These are phyloP conservation scores for Condylura cristata DNA, from an alignment of 2,113 vertebrate genomes.

Conservation along the genomic window DNA sequence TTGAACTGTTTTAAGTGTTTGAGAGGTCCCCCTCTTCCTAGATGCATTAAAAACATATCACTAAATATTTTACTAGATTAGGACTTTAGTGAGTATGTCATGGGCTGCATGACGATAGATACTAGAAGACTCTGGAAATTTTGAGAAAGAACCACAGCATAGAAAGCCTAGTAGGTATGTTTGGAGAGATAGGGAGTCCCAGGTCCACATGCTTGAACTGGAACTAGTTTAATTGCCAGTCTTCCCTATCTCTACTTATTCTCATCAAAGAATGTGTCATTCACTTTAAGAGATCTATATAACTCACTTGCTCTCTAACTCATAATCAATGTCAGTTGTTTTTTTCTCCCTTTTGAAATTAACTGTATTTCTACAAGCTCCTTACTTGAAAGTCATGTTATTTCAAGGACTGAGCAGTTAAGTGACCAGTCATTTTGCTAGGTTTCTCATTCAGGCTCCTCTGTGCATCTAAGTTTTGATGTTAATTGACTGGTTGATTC, in stretches of 20 bases:
- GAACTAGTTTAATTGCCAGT: background rate
- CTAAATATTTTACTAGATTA: background rate
- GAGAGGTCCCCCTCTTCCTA: background rate
- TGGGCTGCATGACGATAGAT: background rate
- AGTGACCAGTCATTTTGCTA: background rate
- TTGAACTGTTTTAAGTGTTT: background rate
- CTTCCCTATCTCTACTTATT: background rate
- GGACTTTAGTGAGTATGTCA: background rate
- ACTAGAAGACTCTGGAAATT: background rate
- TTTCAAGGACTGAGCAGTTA: background rate
- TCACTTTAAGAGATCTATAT: background rate
- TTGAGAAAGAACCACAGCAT: background rate
- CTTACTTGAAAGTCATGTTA: background rate
- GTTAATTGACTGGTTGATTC: background rate
- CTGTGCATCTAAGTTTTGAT: background rate
- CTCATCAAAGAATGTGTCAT: background rate
- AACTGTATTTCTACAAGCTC: background rate
- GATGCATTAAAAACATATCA: background rate
- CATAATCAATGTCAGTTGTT: background rate
- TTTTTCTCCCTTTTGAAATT: background rate
- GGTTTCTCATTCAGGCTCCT: background rate
- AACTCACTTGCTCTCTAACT: background rate
- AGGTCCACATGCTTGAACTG: background rate
- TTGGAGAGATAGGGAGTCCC: too few relatives aligned
- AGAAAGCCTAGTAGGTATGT: fast-evolving